Conservation (phyloP, 2,888 invertebrate genomes). For the Amiota communis region DNA sequence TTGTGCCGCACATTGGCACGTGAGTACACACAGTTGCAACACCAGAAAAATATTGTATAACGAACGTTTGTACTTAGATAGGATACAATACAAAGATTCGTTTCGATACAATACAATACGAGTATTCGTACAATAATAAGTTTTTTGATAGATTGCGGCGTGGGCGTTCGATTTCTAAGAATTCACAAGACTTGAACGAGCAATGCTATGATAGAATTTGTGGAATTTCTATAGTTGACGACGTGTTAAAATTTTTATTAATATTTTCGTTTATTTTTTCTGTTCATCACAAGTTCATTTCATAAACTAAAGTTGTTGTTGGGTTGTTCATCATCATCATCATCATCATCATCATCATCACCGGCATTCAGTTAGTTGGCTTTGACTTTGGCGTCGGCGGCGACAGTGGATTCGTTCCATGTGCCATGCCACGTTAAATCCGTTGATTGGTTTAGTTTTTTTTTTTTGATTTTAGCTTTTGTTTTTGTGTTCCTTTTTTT, state of each 20-base stretch:
- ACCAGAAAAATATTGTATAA: not conserved
- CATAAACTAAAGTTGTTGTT: no score
- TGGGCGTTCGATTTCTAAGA: slow-evolving; percentile 48
- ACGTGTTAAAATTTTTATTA: slow-evolving; percentile 30
- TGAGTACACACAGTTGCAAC: not conserved
- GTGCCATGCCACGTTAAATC: not conserved
- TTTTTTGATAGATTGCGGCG: slow-evolving; percentile 58
- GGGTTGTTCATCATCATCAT: no score
- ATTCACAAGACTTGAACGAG: slow-evolving; percentile 48
- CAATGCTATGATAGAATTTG: not conserved
- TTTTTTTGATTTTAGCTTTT: slow-evolving; percentile 11
- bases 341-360: no score
- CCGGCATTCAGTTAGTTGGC: not conserved
- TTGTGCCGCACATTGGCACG: slow-evolving; percentile 12
- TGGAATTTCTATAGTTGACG: slow-evolving; percentile 44
- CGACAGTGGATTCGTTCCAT: not conserved
- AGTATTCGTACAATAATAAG: slow-evolving; percentile 33
- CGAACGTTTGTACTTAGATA: slow-evolving; percentile 16
- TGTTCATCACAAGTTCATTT: slow-evolving; percentile 23
- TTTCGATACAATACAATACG: no score
- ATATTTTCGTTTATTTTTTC: slow-evolving; percentile 26
- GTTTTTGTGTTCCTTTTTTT: not conserved
- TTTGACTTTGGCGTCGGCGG: no score
- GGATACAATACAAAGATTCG: no score
- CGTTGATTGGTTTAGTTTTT: slow-evolving; percentile 15